Evolutionary conservation across 2,797 vertebrate species (phyloP).

Genomic region (Galaxias olidus): DNA sequence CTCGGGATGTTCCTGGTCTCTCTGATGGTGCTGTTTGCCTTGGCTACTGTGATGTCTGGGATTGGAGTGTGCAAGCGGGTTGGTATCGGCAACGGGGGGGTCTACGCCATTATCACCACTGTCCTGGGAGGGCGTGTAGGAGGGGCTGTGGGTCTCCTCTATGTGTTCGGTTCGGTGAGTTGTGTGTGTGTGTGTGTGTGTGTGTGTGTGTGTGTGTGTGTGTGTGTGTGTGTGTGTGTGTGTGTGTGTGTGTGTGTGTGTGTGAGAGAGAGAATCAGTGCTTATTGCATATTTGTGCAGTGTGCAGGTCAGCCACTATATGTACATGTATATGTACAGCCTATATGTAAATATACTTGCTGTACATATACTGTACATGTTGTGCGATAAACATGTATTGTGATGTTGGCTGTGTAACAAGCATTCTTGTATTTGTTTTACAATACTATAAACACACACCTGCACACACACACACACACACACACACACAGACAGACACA

Average conservation of each 20-base stretch:
- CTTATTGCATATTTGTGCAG: no score
- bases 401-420: neutral
- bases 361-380: neutral
- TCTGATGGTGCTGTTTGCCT: conserved; percentile 85
- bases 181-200: neutral
- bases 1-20: conserved; percentile 93
- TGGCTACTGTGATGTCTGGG: conserved; percentile 92
- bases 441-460: no score
- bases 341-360: no score
- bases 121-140: conserved; percentile 88
- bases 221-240: conserved; percentile 2
- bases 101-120: conserved; percentile 96
- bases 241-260: neutral
- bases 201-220: neutral
- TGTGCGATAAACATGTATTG: neutral
- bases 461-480: no score
- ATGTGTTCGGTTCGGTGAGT: conserved; percentile 94
- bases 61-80: conserved; percentile 88
- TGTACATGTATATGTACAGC: no score
- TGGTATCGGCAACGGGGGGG: conserved; percentile 84
- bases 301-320: no score
- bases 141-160: conserved; percentile 91
- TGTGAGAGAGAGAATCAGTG: no score
- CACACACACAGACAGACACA: no score
- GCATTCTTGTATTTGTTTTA: no score